Base-by-base conservation (phyloP, 2,797 vertebrate genomes). In the Pangasius sanitwongsei region DNA sequence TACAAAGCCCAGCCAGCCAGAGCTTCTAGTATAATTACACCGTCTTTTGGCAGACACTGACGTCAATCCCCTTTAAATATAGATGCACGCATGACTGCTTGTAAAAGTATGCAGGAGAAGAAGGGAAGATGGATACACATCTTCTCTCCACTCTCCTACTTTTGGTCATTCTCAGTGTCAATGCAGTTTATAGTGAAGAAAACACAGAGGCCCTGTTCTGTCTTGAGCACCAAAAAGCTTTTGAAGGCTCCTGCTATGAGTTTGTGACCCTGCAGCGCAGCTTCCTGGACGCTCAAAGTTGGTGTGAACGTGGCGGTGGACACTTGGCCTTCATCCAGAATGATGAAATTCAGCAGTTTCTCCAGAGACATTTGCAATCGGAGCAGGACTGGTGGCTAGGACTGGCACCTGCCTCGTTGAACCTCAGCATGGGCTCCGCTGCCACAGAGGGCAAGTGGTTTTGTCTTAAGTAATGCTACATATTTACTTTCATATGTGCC, bases 321-420 rank as follows among this genome's bases (percentile, higher is more conserved):
- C 98, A 98, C 82, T 89, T 99, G 9, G 95, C 95, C 85, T 99
- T 98, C 80, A 96, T 99, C 89, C 94, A 94, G 50, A 97, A 97
- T 1, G 96, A 98, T 89, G 97, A 96, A 92, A 97, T 93, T 0
- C 98, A 99, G 92, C 94, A 95, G 89, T 98, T 99, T 93, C 95
- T 99, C 83, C 96, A 97, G 93, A 95, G 87, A 80, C 90, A 93
- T 91, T 93, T 98, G 90, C 92, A 96, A 0, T 94, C 95, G 0
- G 96, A 96, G 88, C 95, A 93, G 88, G 96, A 98, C 93, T 98
- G 98, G 97, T 99, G 98, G 98, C 96, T 99, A 0, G 98, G 98
- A 28, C 92, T 99, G 87, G 96, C 93, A 12, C 96, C 96, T 44
- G 94, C 95, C 2, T 94, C 94, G 59, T 92, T 94, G 50, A 97